Percentiles rank a stretch among this genome's conserved stretches.
Conservation (phyloP, 2,113 vertebrate species). For the Albula glossodonta region DNA sequence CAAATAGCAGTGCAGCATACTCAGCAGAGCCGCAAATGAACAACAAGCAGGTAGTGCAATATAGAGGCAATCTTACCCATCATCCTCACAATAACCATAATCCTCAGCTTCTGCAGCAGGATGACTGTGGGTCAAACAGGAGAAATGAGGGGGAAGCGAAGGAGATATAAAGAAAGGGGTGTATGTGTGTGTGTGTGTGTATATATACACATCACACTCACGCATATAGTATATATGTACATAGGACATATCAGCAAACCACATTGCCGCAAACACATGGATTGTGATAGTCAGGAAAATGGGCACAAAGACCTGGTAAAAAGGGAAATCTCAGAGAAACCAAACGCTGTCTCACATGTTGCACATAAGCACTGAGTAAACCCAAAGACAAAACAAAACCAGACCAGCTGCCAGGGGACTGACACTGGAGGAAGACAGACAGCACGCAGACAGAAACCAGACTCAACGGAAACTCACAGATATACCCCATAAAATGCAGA, state of each 20-base stretch:
- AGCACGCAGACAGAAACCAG: too few species aligned
- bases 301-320: not conserved
- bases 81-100: constrained; percentile 86
- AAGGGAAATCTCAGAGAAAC: too few species aligned
- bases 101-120: constrained; percentile 85
- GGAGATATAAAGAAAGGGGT: not conserved
- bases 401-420: too few species aligned
- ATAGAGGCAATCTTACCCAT: constrained; percentile 82
- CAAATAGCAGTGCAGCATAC: not conserved
- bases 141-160: constrained; percentile 28
- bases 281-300: not conserved
- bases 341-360: not conserved
- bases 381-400: too few species aligned
- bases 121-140: constrained; percentile 79
- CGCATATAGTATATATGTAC: not conserved
- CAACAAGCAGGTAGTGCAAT: constrained; percentile 48
- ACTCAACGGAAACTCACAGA: too few species aligned
- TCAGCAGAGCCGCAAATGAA: constrained; percentile 59
- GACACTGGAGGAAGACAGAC: too few species aligned
- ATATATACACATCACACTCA: not conserved
- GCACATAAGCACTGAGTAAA: not conserved
- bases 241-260: not conserved
- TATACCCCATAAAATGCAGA: too few species aligned
- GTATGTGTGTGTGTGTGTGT: not conserved
- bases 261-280: not conserved